Percentiles rank a stretch among this genome's conserved stretches.
Evolutionary conservation across 2,797 vertebrate genomes (phyloP).

Genomic region (Acrossocheilus fasciatus): DNA sequence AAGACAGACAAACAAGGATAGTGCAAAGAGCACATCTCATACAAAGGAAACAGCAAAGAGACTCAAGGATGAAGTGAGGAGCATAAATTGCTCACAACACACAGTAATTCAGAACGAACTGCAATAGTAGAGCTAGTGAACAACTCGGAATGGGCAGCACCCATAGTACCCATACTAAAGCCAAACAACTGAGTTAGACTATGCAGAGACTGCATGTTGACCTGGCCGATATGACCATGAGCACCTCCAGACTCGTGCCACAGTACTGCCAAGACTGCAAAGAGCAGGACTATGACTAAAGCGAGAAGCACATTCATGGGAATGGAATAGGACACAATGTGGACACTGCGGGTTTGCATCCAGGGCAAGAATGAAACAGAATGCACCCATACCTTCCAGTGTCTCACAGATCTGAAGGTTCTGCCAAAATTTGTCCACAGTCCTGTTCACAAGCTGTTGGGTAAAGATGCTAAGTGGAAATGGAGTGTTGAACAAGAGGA

Average conservation of each 20-base stretch:
- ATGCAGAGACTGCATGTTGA: too few species aligned
- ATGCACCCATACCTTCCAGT: neutral
- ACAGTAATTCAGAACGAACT: neutral
- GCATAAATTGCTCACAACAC: neutral
- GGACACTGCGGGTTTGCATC: neutral
- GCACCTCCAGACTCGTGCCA: neutral
- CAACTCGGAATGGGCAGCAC: neutral
- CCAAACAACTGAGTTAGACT: neutral
- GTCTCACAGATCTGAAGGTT: neutral
- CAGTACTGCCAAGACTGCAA: neutral
- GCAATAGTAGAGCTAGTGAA: neutral
- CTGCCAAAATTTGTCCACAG: neutral
- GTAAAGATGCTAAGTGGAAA: neutral
- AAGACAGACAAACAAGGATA: neutral
- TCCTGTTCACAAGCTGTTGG: neutral
- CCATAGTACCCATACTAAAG: neutral
- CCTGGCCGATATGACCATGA: neutral
- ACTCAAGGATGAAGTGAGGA: neutral
- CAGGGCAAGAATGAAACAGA: neutral
- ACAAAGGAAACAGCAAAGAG: neutral
- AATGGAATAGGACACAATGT: neutral
- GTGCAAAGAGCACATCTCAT: neutral
- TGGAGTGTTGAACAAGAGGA: neutral
- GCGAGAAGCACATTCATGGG: neutral
- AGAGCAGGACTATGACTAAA: neutral